Conservation (phyloP, 2,888 invertebrate genomes). For the Brenthis hecate region DNA sequence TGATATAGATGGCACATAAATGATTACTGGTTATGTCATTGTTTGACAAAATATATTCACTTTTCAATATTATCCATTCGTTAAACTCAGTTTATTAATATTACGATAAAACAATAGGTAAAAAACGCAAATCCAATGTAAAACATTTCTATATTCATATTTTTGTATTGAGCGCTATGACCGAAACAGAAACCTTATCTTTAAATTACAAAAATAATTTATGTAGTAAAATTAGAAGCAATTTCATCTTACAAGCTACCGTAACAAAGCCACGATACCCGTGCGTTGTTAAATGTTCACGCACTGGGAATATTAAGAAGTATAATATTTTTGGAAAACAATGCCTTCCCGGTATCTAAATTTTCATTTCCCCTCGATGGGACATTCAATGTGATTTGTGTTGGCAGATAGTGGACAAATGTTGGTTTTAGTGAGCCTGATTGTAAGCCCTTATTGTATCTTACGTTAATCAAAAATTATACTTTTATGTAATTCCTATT, state of each 20-base stretch:
- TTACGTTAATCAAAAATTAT: background rate
- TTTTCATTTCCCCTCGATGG: conserved; percentile 78
- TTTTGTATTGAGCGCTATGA: background rate
- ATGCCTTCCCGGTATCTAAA: conserved; percentile 79
- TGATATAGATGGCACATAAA: too few relatives aligned
- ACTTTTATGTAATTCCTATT: background rate
- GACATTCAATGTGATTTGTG: conserved; percentile 80
- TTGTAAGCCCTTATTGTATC: conserved; percentile 7
- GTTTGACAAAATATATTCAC: too few relatives aligned
- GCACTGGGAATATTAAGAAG: conserved; percentile 76
- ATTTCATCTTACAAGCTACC: conserved; percentile 54
- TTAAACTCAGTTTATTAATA: too few relatives aligned
- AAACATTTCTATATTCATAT: background rate
- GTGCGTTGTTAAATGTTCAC: conserved; percentile 55
- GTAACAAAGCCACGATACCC: conserved; percentile 76
- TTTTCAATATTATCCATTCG: too few relatives aligned
- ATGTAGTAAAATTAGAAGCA: conserved; percentile 35
- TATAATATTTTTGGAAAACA: conserved; percentile 55
- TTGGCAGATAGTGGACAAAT: conserved; percentile 71
- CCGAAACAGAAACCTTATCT: background rate
- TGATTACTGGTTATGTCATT: too few relatives aligned
- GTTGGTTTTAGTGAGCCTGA: conserved; percentile 9
- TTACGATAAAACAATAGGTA: too few relatives aligned
- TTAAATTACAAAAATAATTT: background rate
- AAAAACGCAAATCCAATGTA: too few relatives aligned